Conservation (phyloP, 1,140 invertebrate genomes). For the Cydia pomonella region DNA sequence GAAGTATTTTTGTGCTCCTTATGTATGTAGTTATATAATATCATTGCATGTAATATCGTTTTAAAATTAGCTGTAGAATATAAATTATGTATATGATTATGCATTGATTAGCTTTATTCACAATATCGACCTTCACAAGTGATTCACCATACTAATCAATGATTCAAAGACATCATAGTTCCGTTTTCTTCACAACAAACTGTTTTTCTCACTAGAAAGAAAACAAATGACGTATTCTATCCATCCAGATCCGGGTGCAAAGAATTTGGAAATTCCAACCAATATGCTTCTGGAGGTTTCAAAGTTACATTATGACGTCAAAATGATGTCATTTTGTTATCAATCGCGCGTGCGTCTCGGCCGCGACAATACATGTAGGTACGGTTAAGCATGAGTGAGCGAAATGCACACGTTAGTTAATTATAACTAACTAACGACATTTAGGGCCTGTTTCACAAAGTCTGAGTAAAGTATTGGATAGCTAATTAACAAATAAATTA, state of each 20-base stretch:
- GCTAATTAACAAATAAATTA: too few relatives aligned
- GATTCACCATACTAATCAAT: neutral
- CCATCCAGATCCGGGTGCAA: neutral
- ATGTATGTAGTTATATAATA: too few relatives aligned
- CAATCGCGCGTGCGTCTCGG: too few relatives aligned
- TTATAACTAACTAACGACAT: too few relatives aligned
- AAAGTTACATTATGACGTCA: neutral
- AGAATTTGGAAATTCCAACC: neutral
- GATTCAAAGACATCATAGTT: conserved; percentile 7
- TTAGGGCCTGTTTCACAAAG: too few relatives aligned
- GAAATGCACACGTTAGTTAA: too few relatives aligned
- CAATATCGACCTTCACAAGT: neutral
- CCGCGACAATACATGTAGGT: too few relatives aligned
- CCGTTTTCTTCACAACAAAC: neutral
- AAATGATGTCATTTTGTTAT: too few relatives aligned
- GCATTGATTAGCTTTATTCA: neutral
- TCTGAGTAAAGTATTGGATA: too few relatives aligned
- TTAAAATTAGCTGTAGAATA: neutral
- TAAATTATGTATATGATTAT: neutral
- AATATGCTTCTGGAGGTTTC: neutral
- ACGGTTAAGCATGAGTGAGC: too few relatives aligned
- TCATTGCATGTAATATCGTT: too few relatives aligned
- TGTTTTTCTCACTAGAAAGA: neutral
- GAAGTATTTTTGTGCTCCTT: too few relatives aligned
- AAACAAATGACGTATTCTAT: neutral